Evolutionary conservation across 2,113 vertebrate genomes (phyloP), one percentile per base, ranked within the genome.

Genomic region (Gallinago jamesoni): DNA sequence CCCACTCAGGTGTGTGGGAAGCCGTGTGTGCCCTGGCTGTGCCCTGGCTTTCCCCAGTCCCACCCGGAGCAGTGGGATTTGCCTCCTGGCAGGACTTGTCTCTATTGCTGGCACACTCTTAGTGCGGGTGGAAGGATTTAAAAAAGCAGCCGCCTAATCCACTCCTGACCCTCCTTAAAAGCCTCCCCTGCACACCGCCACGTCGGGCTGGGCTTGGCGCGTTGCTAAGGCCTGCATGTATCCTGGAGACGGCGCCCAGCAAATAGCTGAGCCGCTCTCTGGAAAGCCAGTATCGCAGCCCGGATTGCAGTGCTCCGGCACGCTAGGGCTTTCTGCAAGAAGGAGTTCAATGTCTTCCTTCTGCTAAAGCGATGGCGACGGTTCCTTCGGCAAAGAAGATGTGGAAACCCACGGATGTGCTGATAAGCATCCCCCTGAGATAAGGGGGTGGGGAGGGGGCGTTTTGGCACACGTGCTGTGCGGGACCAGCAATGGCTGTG

Each of bases 221-320:
- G 97, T 97, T 98, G 97, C 97, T 52, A 96, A 14, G 96, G 90
- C 94, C 96, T 62, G 78, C 90, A 64, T 62, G 97, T 97, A 96
- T 96, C 97, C 97, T 97, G 95, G 97, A 95, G 96, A 97, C 97
- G 85, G 92, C 52, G 77, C 94, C 92, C 88, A 95, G 97, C 97
- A 73, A 97, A 97, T 96, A 85, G 96, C 96, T 19, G 96, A 96
- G 95, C 93, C 43, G 94, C 96, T 96, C 92, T 72, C 92, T 93
- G 94, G 48, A 73, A 91, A 95, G 94, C 97, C 97, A 62, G 7
- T 79, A 87, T 70, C 83, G 53, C 96, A 25, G 90, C 90, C 90
- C 30, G 67, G 91, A 90, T 89, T 82, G 92, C 95, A 14, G 94
- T 37, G 93, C 94, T 96, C 87, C 41, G 33, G 92, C 92, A 62